phyloP scores from a whole-genome alignment of 2,113 vertebrate species.

The Hiodon tergisus region DNA sequence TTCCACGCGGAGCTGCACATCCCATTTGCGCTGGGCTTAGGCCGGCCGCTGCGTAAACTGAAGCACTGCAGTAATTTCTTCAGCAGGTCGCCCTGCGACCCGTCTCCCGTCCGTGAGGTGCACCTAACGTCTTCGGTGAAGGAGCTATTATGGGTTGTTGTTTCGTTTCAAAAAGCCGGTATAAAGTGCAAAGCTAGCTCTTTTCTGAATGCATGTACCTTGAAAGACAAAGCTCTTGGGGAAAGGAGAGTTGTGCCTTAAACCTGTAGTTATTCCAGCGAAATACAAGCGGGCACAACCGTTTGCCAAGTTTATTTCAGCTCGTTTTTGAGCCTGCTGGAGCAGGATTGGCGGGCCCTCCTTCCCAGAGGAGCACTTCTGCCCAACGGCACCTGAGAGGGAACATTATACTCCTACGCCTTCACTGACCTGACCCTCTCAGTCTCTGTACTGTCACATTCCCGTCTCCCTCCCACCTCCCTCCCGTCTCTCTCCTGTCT shows the following conservation, averaged over 20 bases:
- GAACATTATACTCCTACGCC: constrained; percentile 23
- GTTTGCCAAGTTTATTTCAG: constrained; percentile 36
- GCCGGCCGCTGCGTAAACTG: no score
- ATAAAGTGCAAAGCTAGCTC: no score
- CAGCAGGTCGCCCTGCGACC: constrained; percentile 21
- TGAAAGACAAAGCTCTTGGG: no score
- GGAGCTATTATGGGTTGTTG: no score
- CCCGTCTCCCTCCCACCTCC: neutral
- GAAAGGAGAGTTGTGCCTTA: no score
- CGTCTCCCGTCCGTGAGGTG: no score
- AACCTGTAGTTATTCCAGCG: constrained; percentile 23
- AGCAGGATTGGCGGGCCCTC: constrained; percentile 31
- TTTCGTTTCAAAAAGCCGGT: no score
- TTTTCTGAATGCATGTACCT: no score
- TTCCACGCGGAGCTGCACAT: no score
- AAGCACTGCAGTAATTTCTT: no score
- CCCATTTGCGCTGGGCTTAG: no score
- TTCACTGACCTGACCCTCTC: constrained; percentile 19
- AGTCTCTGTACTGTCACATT: neutral
- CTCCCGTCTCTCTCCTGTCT: neutral
- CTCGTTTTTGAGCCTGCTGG: constrained; percentile 34
- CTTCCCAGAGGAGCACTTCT: constrained; percentile 33
- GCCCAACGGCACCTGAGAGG: constrained; percentile 44
- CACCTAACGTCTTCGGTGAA: no score
- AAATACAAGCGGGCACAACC: constrained; percentile 34